phyloP scores from a whole-genome alignment of 2,888 invertebrate genomes.

The Agriopis leucophaearia region DNA sequence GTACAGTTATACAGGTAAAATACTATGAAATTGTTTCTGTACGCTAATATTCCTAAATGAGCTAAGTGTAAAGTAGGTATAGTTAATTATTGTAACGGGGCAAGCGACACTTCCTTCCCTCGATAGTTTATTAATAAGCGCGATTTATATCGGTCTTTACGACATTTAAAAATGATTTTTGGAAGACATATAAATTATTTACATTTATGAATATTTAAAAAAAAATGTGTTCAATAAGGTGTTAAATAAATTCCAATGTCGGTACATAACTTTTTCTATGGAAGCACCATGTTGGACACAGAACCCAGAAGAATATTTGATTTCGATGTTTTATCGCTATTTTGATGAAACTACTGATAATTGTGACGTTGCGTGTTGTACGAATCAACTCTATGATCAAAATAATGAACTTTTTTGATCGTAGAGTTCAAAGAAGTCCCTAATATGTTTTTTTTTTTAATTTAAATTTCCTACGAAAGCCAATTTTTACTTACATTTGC shows the following conservation, averaged over 20 bases:
- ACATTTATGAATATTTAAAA: neutral
- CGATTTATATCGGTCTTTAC: neutral
- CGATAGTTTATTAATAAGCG: conserved; percentile 15
- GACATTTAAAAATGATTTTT: neutral
- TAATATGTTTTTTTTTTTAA: neutral
- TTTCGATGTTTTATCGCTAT: too few species aligned
- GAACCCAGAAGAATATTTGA: too few species aligned
- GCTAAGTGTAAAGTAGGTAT: conserved; percentile 73
- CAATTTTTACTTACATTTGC: neutral
- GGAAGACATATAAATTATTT: neutral
- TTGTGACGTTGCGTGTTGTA: too few species aligned
- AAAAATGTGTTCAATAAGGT: conserved; percentile 8
- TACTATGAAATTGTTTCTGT: conserved; percentile 40
- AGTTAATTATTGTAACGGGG: conserved; percentile 54
- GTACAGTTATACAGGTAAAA: conserved; percentile 34
- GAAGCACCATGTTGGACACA: too few species aligned
- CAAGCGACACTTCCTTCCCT: conserved; percentile 13
- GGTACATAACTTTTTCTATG: neutral
- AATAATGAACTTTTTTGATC: too few species aligned
- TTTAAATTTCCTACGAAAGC: neutral
- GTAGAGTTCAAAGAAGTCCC: neutral
- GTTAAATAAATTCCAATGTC: neutral
- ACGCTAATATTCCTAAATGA: conserved; percentile 69
- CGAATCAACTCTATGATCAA: too few species aligned
- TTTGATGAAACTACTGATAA: too few species aligned